Percentiles rank a stretch among this genome's conserved stretches.
These are phyloP conservation scores for Ceratosolen fusciceps DNA, from an alignment of 1,140 invertebrate species.

Conservation along the genomic window DNA sequence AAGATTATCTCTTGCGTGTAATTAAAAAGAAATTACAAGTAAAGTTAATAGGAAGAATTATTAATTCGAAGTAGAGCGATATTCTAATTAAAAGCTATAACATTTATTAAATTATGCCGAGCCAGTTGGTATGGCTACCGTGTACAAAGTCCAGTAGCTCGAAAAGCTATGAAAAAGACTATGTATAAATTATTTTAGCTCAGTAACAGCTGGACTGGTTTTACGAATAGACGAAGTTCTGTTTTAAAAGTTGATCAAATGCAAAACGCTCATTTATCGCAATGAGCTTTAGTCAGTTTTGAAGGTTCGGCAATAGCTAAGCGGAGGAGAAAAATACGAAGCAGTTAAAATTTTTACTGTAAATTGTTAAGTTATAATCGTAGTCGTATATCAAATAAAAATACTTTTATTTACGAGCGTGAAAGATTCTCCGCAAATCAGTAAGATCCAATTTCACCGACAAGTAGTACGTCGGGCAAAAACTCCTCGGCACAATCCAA, in stretches of 20 bases:
- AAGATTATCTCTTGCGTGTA: not conserved
- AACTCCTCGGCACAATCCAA: not conserved
- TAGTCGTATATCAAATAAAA: conserved; percentile 14
- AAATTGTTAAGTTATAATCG: conserved; percentile 30
- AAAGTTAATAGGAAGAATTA: not conserved
- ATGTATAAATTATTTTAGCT: not conserved
- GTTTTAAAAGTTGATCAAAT: conserved; percentile 12
- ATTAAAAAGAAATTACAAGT: conserved; percentile 15
- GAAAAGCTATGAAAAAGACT: not conserved
- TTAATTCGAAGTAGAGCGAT: not conserved
- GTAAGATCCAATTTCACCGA: conserved; percentile 29
- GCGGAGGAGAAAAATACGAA: no score
- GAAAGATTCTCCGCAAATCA: conserved; percentile 25
- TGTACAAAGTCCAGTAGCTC: not conserved
- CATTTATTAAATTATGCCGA: not conserved
- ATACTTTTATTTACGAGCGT: conserved; percentile 8
- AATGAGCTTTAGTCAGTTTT: conserved; percentile 5
- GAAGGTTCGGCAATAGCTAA: not conserved
- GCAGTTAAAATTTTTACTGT: conserved; percentile 34
- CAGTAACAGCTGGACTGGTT: not conserved
- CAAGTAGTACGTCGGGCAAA: not conserved
- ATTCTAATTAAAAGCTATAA: conserved; percentile 3
- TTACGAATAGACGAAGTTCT: not conserved
- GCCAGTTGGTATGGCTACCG: not conserved
- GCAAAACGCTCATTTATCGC: not conserved